These are phyloP conservation scores for Zele albiditarsus DNA, from an alignment of 2,888 invertebrate species.

Conservation along the genomic window DNA sequence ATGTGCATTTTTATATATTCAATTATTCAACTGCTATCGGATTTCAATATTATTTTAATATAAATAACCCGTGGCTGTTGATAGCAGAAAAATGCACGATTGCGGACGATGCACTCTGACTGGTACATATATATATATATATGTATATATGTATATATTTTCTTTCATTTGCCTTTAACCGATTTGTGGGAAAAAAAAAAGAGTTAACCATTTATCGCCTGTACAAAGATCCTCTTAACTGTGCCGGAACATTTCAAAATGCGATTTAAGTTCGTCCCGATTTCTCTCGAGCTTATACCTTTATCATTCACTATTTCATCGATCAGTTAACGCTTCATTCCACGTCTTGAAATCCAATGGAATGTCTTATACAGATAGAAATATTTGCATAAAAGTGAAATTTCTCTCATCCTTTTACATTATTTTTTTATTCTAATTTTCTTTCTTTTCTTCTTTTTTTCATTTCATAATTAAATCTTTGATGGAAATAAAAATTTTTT, in stretches of 20 bases:
- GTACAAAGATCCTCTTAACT: slow-evolving; percentile 24
- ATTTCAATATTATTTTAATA: slow-evolving; percentile 52
- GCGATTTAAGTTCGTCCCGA: slow-evolving; percentile 18
- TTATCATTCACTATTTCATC: slow-evolving; percentile 31
- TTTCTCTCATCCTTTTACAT: background rate
- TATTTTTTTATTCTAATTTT: background rate
- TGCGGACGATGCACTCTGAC: background rate
- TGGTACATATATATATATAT: slow-evolving; percentile 38
- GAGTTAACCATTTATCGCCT: slow-evolving; percentile 18
- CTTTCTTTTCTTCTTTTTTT: background rate
- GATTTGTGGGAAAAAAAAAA: slow-evolving; percentile 7
- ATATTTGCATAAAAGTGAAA: background rate
- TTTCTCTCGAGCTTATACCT: background rate
- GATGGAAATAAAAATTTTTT: background rate
- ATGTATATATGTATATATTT: slow-evolving; percentile 29
- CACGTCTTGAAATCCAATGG: slow-evolving; percentile 8
- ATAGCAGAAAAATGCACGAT: slow-evolving; percentile 45
- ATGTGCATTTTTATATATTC: slow-evolving; percentile 22
- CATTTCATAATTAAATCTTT: background rate
- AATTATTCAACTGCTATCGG: slow-evolving; percentile 41
- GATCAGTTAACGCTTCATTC: slow-evolving; percentile 46
- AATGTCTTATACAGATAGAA: background rate
- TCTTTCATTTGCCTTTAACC: background rate
- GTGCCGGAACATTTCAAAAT: slow-evolving; percentile 25
- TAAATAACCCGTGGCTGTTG: slow-evolving; percentile 46